phyloP scores from a whole-genome alignment of 1,140 invertebrate genomes.

The Drusus annulatus region DNA sequence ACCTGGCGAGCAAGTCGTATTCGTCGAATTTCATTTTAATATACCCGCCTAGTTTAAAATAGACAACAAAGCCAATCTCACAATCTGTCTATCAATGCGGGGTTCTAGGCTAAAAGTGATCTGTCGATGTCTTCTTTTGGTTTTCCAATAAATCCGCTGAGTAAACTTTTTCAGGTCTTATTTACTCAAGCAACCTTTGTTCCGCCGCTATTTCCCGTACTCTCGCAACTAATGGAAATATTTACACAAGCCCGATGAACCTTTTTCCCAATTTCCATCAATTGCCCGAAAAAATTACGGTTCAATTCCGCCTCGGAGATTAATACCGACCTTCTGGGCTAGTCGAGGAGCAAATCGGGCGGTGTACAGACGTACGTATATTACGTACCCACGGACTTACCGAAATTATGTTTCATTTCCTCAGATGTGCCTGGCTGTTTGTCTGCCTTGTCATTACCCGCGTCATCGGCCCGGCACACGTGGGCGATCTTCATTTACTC shows the following conservation, averaged over 20 bases:
- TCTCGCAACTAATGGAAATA: slow-evolving; percentile 17
- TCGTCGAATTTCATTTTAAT: no score
- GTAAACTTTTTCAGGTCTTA: slow-evolving; percentile 15
- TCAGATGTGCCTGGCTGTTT: not conserved
- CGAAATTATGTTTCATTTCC: slow-evolving; percentile 27
- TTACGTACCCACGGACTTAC: not conserved
- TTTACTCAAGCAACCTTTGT: slow-evolving; percentile 19
- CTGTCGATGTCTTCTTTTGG: not conserved
- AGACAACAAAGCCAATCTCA: no score
- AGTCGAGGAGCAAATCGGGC: slow-evolving; percentile 17
- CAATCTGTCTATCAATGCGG: no score
- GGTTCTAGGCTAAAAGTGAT: not conserved
- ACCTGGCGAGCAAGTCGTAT: no score
- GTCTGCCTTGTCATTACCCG: slow-evolving; percentile 1
- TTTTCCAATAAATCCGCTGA: slow-evolving; percentile 5
- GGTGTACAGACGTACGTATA: not conserved
- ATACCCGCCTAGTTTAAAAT: no score
- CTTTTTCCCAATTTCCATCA: slow-evolving; percentile 41
- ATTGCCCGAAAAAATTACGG: slow-evolving; percentile 40
- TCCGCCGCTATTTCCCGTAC: not conserved
- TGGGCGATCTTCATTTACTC: not conserved
- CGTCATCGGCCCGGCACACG: slow-evolving; percentile 12
- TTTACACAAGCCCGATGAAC: slow-evolving; percentile 35
- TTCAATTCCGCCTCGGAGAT: slow-evolving; percentile 34
- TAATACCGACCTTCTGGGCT: slow-evolving; percentile 26